These are phyloP conservation scores for Otus sunia DNA, from an alignment of 2,113 vertebrate species.

Conservation along the genomic window DNA sequence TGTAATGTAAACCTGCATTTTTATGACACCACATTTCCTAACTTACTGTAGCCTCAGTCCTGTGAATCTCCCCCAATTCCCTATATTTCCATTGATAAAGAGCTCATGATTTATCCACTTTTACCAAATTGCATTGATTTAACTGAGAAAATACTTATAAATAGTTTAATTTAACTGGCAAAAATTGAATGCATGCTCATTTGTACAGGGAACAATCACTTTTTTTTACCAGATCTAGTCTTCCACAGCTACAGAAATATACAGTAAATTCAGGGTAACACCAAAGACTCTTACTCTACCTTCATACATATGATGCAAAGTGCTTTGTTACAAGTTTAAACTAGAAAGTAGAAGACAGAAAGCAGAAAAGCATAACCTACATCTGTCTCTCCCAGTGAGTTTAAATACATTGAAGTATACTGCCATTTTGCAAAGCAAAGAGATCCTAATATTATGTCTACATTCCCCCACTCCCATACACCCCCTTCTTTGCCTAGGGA, in stretches of 20 bases:
- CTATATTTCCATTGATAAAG: not conserved
- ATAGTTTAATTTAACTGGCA: not conserved
- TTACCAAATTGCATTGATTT: not conserved
- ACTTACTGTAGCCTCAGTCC: not conserved
- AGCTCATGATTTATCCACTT: not conserved
- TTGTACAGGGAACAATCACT: not conserved
- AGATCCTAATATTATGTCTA: not conserved
- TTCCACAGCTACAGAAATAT: not conserved
- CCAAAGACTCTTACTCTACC: not conserved
- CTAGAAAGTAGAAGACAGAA: not conserved
- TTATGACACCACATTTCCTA: not conserved
- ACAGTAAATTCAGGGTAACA: not conserved
- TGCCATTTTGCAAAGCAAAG: not conserved
- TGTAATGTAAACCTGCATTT: not conserved
- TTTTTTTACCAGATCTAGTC: not conserved
- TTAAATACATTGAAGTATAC: not conserved
- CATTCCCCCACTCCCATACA: not conserved
- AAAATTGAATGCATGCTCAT: not conserved
- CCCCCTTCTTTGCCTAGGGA: not conserved
- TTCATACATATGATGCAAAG: not conserved
- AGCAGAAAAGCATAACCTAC: not conserved
- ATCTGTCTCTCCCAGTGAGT: not conserved
- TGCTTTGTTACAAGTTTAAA: not conserved
- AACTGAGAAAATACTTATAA: not conserved
- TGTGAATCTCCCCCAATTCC: not conserved